A percentile compares a stretch with the other conserved stretches of the same genome.
Evolutionary conservation across 2,888 invertebrate species (phyloP).

Genomic region (Spisula solida): DNA sequence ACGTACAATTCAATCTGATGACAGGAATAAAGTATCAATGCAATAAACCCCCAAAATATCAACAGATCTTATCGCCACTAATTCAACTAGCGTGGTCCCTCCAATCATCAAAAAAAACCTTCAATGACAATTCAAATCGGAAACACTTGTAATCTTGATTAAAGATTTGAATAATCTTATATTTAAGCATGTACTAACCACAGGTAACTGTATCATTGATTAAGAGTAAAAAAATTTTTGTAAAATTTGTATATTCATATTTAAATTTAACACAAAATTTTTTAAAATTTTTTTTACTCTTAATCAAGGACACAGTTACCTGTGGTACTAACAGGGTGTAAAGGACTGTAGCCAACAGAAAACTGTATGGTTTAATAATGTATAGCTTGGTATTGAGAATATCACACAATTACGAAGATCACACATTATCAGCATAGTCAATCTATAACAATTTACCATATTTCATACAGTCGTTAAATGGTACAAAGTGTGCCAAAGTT

Average conservation of each 20-base stretch:
- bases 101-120: slow-evolving; percentile 52
- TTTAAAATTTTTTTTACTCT: too few species aligned
- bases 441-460: neutral
- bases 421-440: neutral
- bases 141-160: slow-evolving; percentile 51
- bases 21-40: slow-evolving; percentile 32
- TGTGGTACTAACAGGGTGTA: neutral
- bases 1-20: slow-evolving; percentile 49
- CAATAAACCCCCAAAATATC: slow-evolving; percentile 32
- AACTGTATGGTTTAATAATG: slow-evolving; percentile 9
- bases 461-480: neutral
- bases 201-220: too few species aligned
- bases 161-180: slow-evolving; percentile 26
- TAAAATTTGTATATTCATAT: too few species aligned
- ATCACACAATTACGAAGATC: neutral
- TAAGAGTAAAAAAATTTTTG: too few species aligned
- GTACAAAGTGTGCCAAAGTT: slow-evolving; percentile 30
- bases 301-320: too few species aligned
- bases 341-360: neutral
- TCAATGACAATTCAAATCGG: slow-evolving; percentile 48
- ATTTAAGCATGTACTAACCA: slow-evolving; percentile 31
- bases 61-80: slow-evolving; percentile 48
- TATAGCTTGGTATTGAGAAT: slow-evolving; percentile 15
- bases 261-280: too few species aligned
- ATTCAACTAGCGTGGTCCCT: slow-evolving; percentile 54